phyloP scores from a whole-genome alignment of 2,888 invertebrate genomes.

The Horisme vitalbata region DNA sequence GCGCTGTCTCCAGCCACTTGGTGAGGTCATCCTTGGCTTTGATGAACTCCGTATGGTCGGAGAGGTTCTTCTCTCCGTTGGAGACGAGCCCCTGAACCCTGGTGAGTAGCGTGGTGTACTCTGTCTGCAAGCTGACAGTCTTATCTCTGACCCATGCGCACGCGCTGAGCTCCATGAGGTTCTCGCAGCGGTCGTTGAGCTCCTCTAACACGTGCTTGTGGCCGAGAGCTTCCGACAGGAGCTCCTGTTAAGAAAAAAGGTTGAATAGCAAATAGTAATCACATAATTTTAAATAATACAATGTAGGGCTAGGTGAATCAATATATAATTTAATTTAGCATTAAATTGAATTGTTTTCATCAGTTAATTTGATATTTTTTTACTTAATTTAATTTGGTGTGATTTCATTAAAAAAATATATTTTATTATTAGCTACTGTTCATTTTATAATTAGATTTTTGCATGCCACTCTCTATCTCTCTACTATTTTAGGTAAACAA shows the following conservation, averaged over 20 bases:
- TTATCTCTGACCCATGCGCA: conserved; percentile 93
- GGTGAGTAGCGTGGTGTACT: conserved; percentile 90
- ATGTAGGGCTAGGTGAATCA: no score
- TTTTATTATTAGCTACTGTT: no score
- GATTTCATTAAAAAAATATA: no score
- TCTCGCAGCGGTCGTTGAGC: conserved; percentile 93
- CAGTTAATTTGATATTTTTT: no score
- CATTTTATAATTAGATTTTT: no score
- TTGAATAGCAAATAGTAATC: not conserved
- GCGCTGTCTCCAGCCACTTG: conserved; percentile 91
- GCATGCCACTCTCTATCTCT: no score
- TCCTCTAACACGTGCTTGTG: conserved; percentile 92
- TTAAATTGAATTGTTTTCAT: no score
- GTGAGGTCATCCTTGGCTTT: conserved; percentile 93
- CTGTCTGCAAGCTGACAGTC: conserved; percentile 91
- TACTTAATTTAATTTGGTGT: no score
- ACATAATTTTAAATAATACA: no score
- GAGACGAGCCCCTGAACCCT: conserved; percentile 91
- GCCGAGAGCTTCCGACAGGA: conserved; percentile 88
- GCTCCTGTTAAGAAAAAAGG: conserved; percentile 63
- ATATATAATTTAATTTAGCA: no score
- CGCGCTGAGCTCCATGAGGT: conserved; percentile 93
- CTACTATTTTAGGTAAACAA: no score
- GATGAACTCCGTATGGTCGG: conserved; percentile 95
- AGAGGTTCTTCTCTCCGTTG: conserved; percentile 94